Evolutionary conservation across 2,113 vertebrate species (phyloP).

Genomic region (Rhagologus leucostigma): DNA sequence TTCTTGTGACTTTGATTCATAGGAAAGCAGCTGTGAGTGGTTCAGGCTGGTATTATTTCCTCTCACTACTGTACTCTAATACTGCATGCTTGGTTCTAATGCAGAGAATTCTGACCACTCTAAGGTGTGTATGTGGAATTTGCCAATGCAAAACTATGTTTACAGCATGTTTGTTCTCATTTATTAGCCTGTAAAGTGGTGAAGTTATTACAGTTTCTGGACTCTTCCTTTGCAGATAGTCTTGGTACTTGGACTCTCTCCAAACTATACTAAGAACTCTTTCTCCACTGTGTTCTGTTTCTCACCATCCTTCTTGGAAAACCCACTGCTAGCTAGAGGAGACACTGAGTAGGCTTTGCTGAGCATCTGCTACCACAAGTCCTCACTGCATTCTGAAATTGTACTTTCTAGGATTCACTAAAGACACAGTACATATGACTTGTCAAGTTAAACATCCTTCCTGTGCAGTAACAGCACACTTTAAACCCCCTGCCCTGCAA

Average conservation of each 20-base stretch:
- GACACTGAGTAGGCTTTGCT: constrained; percentile 1
- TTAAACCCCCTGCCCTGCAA: neutral
- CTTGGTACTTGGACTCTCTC: neutral
- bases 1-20: neutral
- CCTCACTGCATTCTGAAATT: constrained; percentile 26
- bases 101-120: neutral
- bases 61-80: neutral
- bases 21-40: neutral
- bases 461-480: constrained; percentile 6
- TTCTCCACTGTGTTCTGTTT: neutral
- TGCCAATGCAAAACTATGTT: neutral
- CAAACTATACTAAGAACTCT: neutral
- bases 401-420: constrained; percentile 40
- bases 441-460: constrained; percentile 55
- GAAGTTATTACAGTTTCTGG: neutral
- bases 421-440: constrained; percentile 24
- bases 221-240: neutral
- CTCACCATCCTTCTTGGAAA: constrained; percentile 27
- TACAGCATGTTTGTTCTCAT: neutral
- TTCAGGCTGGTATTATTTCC: neutral
- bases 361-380: constrained; percentile 41
- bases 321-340: constrained; percentile 1
- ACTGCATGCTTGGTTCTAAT: neutral
- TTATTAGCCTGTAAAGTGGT: neutral
- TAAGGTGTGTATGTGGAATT: neutral